Evolutionary conservation across 2,113 vertebrate genomes (phyloP), one percentile per base, ranked within the genome.

Genomic region (Onychorhynchus coronatus): DNA sequence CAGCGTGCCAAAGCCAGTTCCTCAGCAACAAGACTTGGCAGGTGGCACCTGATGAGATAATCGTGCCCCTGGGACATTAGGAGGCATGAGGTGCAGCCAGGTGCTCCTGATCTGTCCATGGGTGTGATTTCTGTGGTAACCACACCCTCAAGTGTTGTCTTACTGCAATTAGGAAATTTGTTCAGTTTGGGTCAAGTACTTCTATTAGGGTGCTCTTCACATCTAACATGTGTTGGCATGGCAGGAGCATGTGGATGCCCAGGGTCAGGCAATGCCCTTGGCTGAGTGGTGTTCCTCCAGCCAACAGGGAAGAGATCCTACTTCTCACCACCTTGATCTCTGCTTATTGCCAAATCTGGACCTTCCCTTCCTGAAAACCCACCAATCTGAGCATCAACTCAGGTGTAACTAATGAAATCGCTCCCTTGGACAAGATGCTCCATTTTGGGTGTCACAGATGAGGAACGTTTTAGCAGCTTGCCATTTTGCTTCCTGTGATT

Each of bases 1-100:
- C 58, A 27, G 61, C 3, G 1, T 91, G 62, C 85, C 78, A 91
- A 62, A 83, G 92, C 59, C 67, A 83, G 91, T 50, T 56, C 47
- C 90, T 93, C 91, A 77, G 89, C 95, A 95, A 91, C 92, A 97
- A 91, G 95, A 59, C 66, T 96, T 96, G 93, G 93, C 96, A 96
- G 75, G 88, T 92, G 95, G 66, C 83, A 91, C 31, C 87, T 80
- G 84, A 85, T 96, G 96, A 97, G 85, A 95, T 95, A 96, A 95
- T 95, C 68, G 21, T 90, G 78, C 75, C 96, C 67, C 53, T 59
- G 65, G 89, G 96, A 58, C 82, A 82, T 78, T 28, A 19, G 78
- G 87, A 94, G 78, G 74, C 67, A 95, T 76, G 74, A 89, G 83
- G 67, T 88, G 84, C 84, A 95, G 78, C 86, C 93, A 96, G 94